These are phyloP conservation scores for Nomada flava DNA, from an alignment of 2,888 invertebrate species.

Conservation along the genomic window DNA sequence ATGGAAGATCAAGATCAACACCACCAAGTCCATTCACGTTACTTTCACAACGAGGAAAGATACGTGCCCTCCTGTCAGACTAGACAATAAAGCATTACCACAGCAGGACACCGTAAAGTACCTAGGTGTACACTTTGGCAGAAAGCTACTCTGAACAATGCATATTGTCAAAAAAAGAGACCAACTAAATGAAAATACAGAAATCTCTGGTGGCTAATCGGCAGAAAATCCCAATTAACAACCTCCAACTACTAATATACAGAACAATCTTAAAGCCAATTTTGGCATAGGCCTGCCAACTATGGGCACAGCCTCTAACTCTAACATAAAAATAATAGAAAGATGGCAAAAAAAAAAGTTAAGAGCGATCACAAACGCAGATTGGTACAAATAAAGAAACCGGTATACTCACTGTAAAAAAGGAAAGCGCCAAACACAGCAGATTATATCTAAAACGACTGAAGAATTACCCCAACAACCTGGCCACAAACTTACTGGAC, in stretches of 20 bases:
- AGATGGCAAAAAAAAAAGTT: slow-evolving; percentile 18
- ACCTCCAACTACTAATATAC: slow-evolving; percentile 42
- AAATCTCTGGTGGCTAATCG: slow-evolving; percentile 36
- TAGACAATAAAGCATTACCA: no score
- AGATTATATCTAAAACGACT: background rate
- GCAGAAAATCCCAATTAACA: slow-evolving; percentile 50
- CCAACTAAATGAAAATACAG: background rate
- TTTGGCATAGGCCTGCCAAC: slow-evolving; percentile 52
- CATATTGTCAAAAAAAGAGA: no score
- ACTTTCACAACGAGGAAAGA: no score
- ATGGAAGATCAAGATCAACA: no score
- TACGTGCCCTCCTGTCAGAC: no score
- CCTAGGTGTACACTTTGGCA: no score
- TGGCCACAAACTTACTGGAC: slow-evolving; percentile 2
- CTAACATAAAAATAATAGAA: slow-evolving; percentile 23
- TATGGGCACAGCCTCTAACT: slow-evolving; percentile 49
- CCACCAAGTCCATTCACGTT: no score
- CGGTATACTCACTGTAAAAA: slow-evolving; percentile 4
- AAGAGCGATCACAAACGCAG: background rate
- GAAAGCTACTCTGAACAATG: no score
- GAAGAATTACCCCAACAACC: background rate
- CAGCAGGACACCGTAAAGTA: no score
- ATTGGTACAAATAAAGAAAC: slow-evolving; percentile 4
- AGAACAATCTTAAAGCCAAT: slow-evolving; percentile 49
- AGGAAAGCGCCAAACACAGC: background rate